Base-by-base conservation (phyloP, 2,888 invertebrate genomes). In the Ectropis crepuscularia region DNA sequence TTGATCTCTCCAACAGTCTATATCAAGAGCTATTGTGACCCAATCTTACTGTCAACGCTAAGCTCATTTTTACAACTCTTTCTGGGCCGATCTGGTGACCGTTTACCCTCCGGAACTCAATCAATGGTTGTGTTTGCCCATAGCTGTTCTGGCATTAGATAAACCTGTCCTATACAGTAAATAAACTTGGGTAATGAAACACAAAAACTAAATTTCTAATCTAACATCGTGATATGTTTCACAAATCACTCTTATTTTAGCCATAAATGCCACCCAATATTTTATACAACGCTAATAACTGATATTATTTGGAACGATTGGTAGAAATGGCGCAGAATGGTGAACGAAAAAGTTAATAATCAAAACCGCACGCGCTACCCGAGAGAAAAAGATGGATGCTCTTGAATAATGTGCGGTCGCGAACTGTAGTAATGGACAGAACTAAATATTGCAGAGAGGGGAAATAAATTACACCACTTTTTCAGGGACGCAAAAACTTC, bases 361-460 rank as follows among this genome's bases (percentile, higher is more conserved):
- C 77, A 81, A 80, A 81, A 80, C 86, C 76, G 78, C 81, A 82
- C 83, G 80, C 82, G 83, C 87, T 86, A 78, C 82, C 74, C 76
- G 74, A 82, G 81, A 86, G 89, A 89, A 89, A 90, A 90, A 90
- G 89, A 91, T 87, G 87, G 87, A 91, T 89, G 88, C 81, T 77
- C 76, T 87, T 92, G 91, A 92, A 89, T 90, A 90, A 92, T 90
- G 90, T 87, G 86, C 88, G 91, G 91, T 90, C 92, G 92, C 90
- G 90, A 90, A 90, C 91, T 90, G 84, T 86, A 86, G 91, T 92
- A 92, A 92, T 91, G 92, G 92, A 90, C 92, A 91, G 89, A 91
- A 90, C 91, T 91, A 92, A 92, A 92, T 92, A 92, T 92, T 90
- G 89, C 88, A 90, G 87, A 86, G 80, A 88, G 89, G 88, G 90